These are phyloP conservation scores for Cerastis leucographa DNA, from an alignment of 2,888 invertebrate genomes.

Conservation along the genomic window DNA sequence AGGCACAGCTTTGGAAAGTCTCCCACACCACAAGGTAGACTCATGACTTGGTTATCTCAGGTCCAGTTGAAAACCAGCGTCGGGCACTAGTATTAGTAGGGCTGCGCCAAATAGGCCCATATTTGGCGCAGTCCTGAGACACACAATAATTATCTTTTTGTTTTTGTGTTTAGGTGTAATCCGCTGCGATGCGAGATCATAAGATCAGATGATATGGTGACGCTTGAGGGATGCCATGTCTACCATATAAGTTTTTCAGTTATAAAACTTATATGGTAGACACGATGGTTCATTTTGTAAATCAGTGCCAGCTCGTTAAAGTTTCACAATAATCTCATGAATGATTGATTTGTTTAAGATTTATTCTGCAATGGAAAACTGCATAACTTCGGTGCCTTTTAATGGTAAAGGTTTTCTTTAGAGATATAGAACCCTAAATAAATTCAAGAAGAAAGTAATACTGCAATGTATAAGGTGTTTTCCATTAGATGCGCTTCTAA, in stretches of 20 bases:
- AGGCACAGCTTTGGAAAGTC: background rate
- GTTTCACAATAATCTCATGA: background rate
- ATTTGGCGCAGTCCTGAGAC: too few relatives aligned
- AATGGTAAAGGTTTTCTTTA: background rate
- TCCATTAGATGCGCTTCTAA: background rate
- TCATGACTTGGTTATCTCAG: background rate
- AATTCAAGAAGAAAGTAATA: background rate
- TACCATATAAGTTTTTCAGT: background rate
- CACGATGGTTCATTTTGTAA: background rate
- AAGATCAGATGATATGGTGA: background rate
- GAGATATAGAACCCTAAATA: background rate
- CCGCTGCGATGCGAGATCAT: background rate
- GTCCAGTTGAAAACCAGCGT: too few relatives aligned
- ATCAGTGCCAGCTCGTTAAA: background rate
- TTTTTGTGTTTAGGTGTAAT: too few relatives aligned
- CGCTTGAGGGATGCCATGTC: background rate
- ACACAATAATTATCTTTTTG: too few relatives aligned
- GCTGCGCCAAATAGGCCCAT: too few relatives aligned
- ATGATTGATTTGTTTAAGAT: background rate
- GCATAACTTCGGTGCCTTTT: background rate
- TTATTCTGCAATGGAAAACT: background rate
- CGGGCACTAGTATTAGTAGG: too few relatives aligned
- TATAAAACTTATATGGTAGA: too few relatives aligned
- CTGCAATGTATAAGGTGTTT: background rate
- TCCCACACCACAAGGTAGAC: background rate